Evolutionary conservation across 2,888 invertebrate genomes (phyloP), one percentile per base, ranked within the genome.

Genomic region (Callimorpha dominula): DNA sequence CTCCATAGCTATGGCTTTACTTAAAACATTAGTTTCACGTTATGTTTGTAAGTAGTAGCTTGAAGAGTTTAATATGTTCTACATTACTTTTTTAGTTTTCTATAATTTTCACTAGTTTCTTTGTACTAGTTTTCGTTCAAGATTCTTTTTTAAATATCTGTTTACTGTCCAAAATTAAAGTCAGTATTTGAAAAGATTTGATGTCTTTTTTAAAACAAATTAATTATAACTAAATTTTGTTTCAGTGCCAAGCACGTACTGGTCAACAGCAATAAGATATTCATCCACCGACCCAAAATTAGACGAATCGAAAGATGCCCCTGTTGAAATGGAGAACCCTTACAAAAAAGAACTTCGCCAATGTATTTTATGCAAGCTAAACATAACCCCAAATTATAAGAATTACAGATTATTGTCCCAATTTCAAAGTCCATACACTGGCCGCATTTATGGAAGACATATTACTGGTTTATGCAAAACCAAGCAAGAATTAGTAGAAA

Each of bases 351-450:
- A 98, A 77, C 96, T 94, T 75, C 94, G 94, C 42, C 91, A 96
- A 79, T 99, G 99, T 88, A 97, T 99, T 81, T 93, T 99, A 14
- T 99, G 99, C 90, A 97, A 97, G 92, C 90, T 97, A 76, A 96
- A 97, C 52, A 97, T 99, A n/a, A 96, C 96, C 0, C 97, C 98
- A 0, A 97, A 98, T 91, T 99, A 98, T 88, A 99, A 99, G 93
- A 99, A 99, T 93, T 97, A 97, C 0, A 97, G 98, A 83, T 92
- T 99, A 6, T 93, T 99, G 8, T 98, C 99, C 0, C 99, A 99
- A 91, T 99, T 99, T 92, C 98, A 99, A 88, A 99, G 99, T 52
- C 97, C 98, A 0, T 99, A 98, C 89, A 99, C 99, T 0, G 99
- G 99, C 0, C 96, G 97, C 80, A 97, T 99, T 77, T 99, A 99